These are phyloP conservation scores for Drosophila pseudotalamancana DNA, from an alignment of 2,888 invertebrate species.

Conservation along the genomic window DNA sequence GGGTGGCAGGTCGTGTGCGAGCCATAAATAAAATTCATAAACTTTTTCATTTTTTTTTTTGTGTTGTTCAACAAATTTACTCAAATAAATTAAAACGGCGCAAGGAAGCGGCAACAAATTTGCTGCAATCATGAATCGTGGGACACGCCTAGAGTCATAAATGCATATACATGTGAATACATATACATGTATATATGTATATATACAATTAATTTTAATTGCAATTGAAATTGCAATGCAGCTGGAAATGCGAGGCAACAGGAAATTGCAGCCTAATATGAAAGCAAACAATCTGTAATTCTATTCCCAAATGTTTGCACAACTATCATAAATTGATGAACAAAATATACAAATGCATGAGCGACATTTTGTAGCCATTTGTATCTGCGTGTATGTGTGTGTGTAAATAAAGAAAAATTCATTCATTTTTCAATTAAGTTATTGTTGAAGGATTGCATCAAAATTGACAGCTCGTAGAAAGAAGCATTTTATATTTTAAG, in stretches of 20 bases:
- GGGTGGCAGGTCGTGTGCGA: slow-evolving; percentile 36
- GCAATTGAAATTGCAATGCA: slow-evolving; percentile 73
- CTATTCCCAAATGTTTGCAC: slow-evolving; percentile 55
- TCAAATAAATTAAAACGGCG: slow-evolving; percentile 77
- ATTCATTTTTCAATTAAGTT: neutral
- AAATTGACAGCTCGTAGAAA: no score
- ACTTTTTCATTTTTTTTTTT: slow-evolving; percentile 18
- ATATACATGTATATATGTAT: neutral
- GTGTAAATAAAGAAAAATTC: neutral
- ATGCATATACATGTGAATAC: neutral
- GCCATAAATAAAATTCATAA: slow-evolving; percentile 74
- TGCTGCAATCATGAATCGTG: slow-evolving; percentile 31
- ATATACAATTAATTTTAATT: slow-evolving; percentile 74
- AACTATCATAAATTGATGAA: slow-evolving; percentile 52
- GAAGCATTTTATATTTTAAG: no score
- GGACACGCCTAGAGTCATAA: neutral
- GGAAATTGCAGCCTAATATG: slow-evolving; percentile 52
- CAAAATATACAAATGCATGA: neutral
- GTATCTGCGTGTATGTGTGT: neutral
- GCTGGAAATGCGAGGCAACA: slow-evolving; percentile 55
- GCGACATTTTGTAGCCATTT: neutral
- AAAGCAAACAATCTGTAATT: slow-evolving; percentile 55
- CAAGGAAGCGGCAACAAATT: slow-evolving; percentile 57
- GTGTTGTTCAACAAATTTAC: slow-evolving; percentile 77
- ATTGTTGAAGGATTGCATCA: no score